Evolutionary conservation across 1,140 invertebrate species (phyloP).

Genomic region (Macrostomum lignano): DNA sequence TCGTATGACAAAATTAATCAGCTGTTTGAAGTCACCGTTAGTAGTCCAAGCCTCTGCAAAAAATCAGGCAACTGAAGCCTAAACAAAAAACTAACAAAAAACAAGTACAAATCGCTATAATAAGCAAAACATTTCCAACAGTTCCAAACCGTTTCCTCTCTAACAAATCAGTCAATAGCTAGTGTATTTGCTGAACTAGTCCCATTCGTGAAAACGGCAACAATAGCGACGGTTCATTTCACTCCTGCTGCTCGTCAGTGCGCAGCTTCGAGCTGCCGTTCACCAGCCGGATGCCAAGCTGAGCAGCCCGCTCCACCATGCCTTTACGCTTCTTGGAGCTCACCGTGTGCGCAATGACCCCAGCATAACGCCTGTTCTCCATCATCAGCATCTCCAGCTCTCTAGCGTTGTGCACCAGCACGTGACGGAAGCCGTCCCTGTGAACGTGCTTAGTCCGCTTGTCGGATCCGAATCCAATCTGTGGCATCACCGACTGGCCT

Average conservation of each 20-base stretch:
- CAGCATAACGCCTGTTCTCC: slow-evolving; percentile 87
- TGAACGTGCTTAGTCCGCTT: slow-evolving; percentile 76
- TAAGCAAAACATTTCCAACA: too few species aligned
- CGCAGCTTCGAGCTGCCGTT: slow-evolving; percentile 77
- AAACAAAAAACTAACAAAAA: too few species aligned
- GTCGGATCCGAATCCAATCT: slow-evolving; percentile 88
- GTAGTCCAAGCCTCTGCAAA: too few species aligned
- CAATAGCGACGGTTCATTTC: too few species aligned
- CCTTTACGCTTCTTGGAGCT: slow-evolving; percentile 76
- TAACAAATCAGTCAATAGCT: too few species aligned
- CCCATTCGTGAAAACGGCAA: too few species aligned
- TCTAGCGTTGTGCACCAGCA: slow-evolving; percentile 51
- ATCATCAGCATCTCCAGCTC: slow-evolving; percentile 92
- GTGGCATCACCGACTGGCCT: slow-evolving; percentile 92
- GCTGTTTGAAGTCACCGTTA: too few species aligned
- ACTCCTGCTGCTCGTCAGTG: slow-evolving; percentile 86
- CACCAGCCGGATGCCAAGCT: slow-evolving; percentile 70
- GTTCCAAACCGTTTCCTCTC: too few species aligned
- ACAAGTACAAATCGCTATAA: too few species aligned
- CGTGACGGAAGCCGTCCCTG: slow-evolving; percentile 84
- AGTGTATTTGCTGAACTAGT: too few species aligned
- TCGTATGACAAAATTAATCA: too few species aligned
- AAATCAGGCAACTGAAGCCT: too few species aligned
- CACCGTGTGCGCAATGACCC: slow-evolving; percentile 80
- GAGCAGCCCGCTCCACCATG: slow-evolving; percentile 80